Base-by-base conservation (phyloP, 2,797 vertebrate genomes). In the Pteronotus mesoamericanus region DNA sequence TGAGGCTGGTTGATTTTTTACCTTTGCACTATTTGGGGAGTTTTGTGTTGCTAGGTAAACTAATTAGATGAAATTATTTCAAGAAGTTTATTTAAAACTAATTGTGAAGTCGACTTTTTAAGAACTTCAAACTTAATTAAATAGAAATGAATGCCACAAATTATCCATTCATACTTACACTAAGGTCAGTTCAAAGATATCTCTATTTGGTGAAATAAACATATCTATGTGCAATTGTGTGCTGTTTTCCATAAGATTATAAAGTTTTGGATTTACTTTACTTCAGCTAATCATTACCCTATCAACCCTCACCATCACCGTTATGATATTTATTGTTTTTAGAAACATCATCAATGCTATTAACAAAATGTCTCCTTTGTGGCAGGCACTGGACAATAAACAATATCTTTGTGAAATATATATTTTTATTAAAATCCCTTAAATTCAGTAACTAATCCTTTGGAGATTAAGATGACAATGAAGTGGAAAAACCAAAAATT, bases 1-100 rank as follows among this genome's bases (percentile, higher is more conserved):
- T 85, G 44, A 85, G n/a, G 3, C 64, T 80, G n/a, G 51, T 44
- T 86, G n/a, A 51, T 88, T 95, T 80, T 93, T 97, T 80, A 87
- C 66, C 59, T 95, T 87, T 91, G 29, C 6, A 80, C 72, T 95
- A 51, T 42, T 84, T 57, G 88, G 88, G 39, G 79, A 69, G 42
- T 68, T 79, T 93, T 29, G 6, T 24, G 94, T 89, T 79, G 39
- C 39, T 87, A 55, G n/a, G 37, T 55, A 87, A 87, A 42, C 32
- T 69, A 89, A 29, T 57, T 51, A 69, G 24, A 59, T 61, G 55
- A 80, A 75, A 78, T 79, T 75, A 89, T 59, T 89, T 80, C 11
- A 75, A 64, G n/a, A 68, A 64, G 26, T 93, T 74, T 72, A 37
- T 87, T 88, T 88, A 55, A 77, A 78, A 34, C 6, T 78, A 71